phyloP scores from a whole-genome alignment of 2,113 vertebrate genomes.

The Lamprologus callipterus region DNA sequence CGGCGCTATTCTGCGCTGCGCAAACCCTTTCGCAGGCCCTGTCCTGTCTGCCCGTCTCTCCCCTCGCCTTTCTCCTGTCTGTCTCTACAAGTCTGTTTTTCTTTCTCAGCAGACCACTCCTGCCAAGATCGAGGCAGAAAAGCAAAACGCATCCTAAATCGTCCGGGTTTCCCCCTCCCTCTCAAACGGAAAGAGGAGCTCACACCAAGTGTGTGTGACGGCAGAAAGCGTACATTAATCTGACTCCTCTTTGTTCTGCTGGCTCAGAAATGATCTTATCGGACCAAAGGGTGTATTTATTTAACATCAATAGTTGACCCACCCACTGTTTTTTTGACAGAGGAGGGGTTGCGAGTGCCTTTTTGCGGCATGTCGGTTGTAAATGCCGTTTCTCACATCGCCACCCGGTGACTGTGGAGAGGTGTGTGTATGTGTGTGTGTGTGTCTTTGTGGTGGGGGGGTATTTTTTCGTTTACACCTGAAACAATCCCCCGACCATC shows the following conservation, averaged over 20 bases:
- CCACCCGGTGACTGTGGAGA: not conserved
- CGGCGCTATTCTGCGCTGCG: constrained; percentile 40
- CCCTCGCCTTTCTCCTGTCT: not conserved
- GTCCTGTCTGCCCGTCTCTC: not conserved
- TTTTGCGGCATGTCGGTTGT: not conserved
- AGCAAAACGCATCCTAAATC: not conserved
- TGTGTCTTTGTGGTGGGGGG: not conserved
- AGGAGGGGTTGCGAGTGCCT: not conserved
- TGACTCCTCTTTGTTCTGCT: not conserved
- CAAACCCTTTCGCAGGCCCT: constrained; percentile 22
- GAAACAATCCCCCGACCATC: not conserved
- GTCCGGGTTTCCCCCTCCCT: not conserved
- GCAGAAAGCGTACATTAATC: not conserved
- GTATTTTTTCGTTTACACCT: not conserved
- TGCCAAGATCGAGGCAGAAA: not conserved
- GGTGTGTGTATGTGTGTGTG: not conserved
- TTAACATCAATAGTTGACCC: not conserved
- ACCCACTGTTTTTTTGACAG: not conserved
- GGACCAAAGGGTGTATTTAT: not conserved
- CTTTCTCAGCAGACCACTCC: not conserved
- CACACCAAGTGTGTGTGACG: not conserved
- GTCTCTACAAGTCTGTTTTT: not conserved
- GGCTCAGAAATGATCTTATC: not conserved
- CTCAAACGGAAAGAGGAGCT: not conserved
- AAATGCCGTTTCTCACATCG: not conserved